Evolutionary conservation across 2,888 invertebrate species (phyloP), one percentile per base, ranked within the genome.

Genomic region (Dicyrtoma fusca): DNA sequence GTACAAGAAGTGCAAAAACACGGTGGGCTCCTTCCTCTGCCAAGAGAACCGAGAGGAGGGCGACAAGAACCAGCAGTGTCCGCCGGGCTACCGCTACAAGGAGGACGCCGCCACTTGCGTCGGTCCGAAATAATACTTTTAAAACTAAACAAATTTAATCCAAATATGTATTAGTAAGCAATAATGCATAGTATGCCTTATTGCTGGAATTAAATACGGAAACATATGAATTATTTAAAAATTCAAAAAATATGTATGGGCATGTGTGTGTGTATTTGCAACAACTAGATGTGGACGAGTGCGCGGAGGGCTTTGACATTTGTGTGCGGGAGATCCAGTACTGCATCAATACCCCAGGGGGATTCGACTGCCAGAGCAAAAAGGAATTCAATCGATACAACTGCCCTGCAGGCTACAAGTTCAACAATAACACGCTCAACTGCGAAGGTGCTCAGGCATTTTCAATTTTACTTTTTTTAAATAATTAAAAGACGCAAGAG

Each of bases 241-340:
- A 17, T 79, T 76, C 62, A 77, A 76, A 57, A 53, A 73, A 1
- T 72, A 74, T 11, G 65, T 74, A n/a, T 76, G 78, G 10, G 59
- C 10, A 59, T 82, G 82, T 71, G 72, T 77, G 68, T 81, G 82
- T 82, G n/a, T n/a, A n/a, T n/a, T n/a, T n/a, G n/a, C n/a, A n/a
- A n/a, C n/a, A n/a, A n/a, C 75, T 79, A 91, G 92, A 92, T 82
- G 89, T 91, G 72, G 89, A 92, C 81, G 92, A 92, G 81, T 92
- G 92, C 77, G 84, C 86, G 0, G 87, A 88, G 76, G 87, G 86
- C 0, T 82, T 86, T 49, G 88, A 91, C 81, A 88, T 88, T 81
- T 92, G 91, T 82, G 87, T 88, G 81, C 86, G 86, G 4, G 85
- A 87, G 17, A 88, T 88, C 0, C 89, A 91, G 82, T 85, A 88